Evolutionary conservation across 2,888 invertebrate species (phyloP).

Genomic region (Polietes domitor): DNA sequence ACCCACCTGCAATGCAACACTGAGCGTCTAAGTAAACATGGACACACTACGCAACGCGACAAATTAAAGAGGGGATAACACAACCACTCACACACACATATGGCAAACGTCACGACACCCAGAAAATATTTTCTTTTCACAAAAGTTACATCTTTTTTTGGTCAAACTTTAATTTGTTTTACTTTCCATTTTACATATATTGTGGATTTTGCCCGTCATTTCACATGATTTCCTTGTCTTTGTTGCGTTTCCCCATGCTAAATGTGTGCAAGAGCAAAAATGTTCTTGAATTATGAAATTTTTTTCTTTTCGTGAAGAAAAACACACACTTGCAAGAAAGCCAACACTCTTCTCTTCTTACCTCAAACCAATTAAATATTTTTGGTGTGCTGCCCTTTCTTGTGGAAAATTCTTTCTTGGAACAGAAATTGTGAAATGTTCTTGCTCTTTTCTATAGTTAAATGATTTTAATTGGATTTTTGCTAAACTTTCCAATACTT

Average conservation of each 20-base stretch:
- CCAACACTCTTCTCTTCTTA: constrained; percentile 70
- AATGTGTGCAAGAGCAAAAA: neutral
- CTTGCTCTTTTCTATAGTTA: constrained; percentile 20
- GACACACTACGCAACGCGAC: constrained; percentile 69
- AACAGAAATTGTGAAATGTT: neutral
- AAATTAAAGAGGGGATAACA: constrained; percentile 73
- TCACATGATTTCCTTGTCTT: neutral
- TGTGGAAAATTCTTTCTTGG: neutral
- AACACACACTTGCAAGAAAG: constrained; percentile 41
- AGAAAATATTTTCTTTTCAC: constrained; percentile 69
- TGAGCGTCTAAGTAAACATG: constrained; percentile 63
- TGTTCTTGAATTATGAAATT: constrained; percentile 47
- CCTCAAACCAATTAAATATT: constrained; percentile 67
- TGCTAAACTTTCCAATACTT: constrained; percentile 5
- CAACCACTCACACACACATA: constrained; percentile 66
- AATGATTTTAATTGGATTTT: neutral
- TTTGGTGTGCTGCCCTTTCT: constrained; percentile 11
- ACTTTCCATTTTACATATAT: neutral
- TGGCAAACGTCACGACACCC: constrained; percentile 75
- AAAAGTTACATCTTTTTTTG: constrained; percentile 47
- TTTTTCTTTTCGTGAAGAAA: constrained; percentile 70
- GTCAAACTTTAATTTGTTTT: constrained; percentile 35
- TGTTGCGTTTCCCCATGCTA: neutral
- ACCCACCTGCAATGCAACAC: constrained; percentile 73
- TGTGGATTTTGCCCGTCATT: neutral